Evolutionary conservation across 2,113 vertebrate genomes (phyloP).

Genomic region (Amphilophus citrinellus): DNA sequence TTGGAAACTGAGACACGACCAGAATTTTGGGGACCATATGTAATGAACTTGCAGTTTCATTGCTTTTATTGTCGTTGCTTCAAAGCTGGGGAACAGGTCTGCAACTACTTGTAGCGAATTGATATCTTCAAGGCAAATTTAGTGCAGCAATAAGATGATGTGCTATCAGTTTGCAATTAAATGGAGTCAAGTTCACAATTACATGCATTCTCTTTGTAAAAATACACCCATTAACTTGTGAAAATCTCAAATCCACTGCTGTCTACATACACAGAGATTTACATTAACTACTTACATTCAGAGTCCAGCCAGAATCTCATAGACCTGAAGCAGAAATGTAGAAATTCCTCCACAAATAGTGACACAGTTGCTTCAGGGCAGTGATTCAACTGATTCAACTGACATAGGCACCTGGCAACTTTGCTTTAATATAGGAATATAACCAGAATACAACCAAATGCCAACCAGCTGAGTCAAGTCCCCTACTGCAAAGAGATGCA

Average conservation of each 20-base stretch:
- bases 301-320: not conserved
- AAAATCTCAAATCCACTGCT: not conserved
- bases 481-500: not conserved
- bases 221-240: not conserved
- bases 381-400: not conserved
- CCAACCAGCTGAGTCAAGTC: not conserved
- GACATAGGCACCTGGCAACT: not conserved
- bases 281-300: not conserved
- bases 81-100: not conserved
- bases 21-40: too few species aligned
- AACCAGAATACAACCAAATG: not conserved
- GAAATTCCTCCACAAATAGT: not conserved
- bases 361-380: not conserved
- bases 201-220: not conserved
- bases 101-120: not conserved
- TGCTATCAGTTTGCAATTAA: not conserved
- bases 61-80: not conserved
- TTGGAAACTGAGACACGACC: too few species aligned
- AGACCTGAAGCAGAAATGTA: not conserved
- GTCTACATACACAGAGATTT: not conserved
- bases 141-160: not conserved
- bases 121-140: not conserved
- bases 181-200: not conserved
- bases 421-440: not conserved
- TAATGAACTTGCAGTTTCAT: too few species aligned